Conservation (phyloP, 2,113 vertebrate species). For the Tringa solitaria region DNA sequence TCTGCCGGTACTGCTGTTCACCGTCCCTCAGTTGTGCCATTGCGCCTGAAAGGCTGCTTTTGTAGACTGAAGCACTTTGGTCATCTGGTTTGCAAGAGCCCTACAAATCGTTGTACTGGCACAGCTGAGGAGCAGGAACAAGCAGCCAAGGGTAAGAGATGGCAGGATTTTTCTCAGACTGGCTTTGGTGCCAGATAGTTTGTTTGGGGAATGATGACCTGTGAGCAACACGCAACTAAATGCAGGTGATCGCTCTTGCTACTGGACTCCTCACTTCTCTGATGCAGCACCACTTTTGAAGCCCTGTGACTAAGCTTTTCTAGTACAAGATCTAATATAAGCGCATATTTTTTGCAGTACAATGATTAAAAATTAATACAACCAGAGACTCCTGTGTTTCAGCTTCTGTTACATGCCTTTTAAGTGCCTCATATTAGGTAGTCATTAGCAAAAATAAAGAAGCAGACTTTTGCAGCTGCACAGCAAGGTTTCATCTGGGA, state of each 20-base stretch:
- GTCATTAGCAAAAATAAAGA: neutral
- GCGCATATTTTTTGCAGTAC: neutral
- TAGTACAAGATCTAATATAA: neutral
- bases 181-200: neutral
- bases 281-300: neutral
- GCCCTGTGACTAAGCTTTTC: neutral
- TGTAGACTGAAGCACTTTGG: neutral
- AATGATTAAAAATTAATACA: constrained; percentile 30
- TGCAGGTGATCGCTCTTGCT: accelerated
- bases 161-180: neutral
- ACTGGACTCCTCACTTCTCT: neutral
- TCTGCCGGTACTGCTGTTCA: neutral
- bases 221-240: neutral
- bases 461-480: neutral
- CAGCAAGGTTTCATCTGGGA: neutral
- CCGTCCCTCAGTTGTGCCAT: neutral
- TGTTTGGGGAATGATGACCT: neutral
- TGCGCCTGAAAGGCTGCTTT: neutral
- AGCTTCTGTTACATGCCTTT: neutral
- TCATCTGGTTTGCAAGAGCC: neutral
- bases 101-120: neutral
- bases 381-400: neutral
- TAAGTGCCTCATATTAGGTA: neutral
- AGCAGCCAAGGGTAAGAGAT: neutral
- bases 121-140: neutral